Conservation (phyloP, 2,888 invertebrate genomes). For the Cryptosula pallasiana region DNA sequence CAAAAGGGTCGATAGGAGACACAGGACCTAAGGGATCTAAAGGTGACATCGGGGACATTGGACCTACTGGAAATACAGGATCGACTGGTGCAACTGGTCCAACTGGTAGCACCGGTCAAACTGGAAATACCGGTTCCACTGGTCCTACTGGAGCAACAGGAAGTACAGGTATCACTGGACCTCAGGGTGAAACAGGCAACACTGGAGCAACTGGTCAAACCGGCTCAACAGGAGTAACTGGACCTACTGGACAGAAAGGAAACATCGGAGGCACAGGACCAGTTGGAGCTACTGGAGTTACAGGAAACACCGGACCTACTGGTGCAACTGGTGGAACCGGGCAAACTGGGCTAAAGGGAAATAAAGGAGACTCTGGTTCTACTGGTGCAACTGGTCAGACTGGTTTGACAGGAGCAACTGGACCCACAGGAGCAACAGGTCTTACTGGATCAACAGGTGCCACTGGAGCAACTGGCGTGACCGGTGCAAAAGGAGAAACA, state of each 20-base stretch:
- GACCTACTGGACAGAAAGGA: neutral
- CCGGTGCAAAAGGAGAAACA: slow-evolving; percentile 7
- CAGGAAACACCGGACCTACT: slow-evolving; percentile 2
- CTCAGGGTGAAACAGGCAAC: slow-evolving; percentile 18
- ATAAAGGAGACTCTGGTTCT: slow-evolving; percentile 8
- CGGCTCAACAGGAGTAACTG: neutral
- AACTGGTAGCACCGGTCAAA: slow-evolving; percentile 24
- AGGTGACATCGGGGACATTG: slow-evolving; percentile 15
- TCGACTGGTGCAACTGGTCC: slow-evolving; percentile 22
- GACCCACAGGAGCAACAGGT: slow-evolving; percentile 26
- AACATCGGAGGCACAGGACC: slow-evolving; percentile 6
- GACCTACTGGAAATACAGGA: slow-evolving; percentile 15
- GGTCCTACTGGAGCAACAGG: slow-evolving; percentile 23
- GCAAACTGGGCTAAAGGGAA: neutral
- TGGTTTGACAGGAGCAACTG: slow-evolving; percentile 28
- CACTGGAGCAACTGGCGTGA: slow-evolving; percentile 5
- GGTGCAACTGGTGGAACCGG: slow-evolving; percentile 11
- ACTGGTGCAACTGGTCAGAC: slow-evolving; percentile 28
- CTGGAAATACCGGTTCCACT: slow-evolving; percentile 19
- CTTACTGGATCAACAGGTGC: neutral
- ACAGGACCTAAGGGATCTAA: slow-evolving; percentile 23
- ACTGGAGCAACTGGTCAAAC: slow-evolving; percentile 14
- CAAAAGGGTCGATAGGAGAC: neutral
- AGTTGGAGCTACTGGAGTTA: slow-evolving; percentile 15
- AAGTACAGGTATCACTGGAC: slow-evolving; percentile 25